Evolutionary conservation across 2,888 invertebrate genomes (phyloP).

Genomic region (Acanthacorydalis orientalis): DNA sequence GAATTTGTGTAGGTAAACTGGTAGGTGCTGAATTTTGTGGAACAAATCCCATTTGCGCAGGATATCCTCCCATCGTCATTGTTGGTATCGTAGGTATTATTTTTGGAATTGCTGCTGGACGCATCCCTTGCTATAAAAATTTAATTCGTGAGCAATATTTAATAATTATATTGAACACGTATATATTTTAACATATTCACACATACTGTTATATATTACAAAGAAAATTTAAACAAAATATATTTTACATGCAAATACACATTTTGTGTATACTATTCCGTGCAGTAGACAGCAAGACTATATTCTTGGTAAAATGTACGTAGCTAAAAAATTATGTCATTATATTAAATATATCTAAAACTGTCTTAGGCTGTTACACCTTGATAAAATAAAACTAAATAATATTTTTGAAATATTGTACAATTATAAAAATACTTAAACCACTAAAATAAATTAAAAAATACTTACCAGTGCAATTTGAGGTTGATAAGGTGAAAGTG

Average conservation of each 20-base stretch:
- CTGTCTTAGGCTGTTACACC: too few species aligned
- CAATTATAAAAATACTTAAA: not conserved
- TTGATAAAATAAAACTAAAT: not conserved
- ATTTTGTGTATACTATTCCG: too few species aligned
- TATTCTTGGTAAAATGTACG: too few species aligned
- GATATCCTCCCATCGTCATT: not conserved
- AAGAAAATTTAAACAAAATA: not conserved
- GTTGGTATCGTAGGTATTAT: not conserved
- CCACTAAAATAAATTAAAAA: not conserved
- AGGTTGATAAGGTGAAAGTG: conserved; percentile 19
- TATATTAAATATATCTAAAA: too few species aligned
- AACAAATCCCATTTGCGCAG: conserved; percentile 13
- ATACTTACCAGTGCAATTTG: conserved; percentile 21
- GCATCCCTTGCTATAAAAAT: not conserved
- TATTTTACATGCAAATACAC: too few species aligned
- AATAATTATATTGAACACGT: not conserved
- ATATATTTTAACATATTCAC: not conserved
- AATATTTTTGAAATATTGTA: not conserved
- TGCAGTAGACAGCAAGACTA: too few species aligned
- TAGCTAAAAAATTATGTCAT: too few species aligned
- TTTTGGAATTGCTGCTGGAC: not conserved
- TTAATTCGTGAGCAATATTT: not conserved
- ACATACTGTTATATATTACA: not conserved
- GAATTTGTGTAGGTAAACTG: conserved; percentile 17
- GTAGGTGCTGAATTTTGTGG: conserved; percentile 18